phyloP scores from a whole-genome alignment of 2,888 invertebrate species.

The Stegana nigrithorax region DNA sequence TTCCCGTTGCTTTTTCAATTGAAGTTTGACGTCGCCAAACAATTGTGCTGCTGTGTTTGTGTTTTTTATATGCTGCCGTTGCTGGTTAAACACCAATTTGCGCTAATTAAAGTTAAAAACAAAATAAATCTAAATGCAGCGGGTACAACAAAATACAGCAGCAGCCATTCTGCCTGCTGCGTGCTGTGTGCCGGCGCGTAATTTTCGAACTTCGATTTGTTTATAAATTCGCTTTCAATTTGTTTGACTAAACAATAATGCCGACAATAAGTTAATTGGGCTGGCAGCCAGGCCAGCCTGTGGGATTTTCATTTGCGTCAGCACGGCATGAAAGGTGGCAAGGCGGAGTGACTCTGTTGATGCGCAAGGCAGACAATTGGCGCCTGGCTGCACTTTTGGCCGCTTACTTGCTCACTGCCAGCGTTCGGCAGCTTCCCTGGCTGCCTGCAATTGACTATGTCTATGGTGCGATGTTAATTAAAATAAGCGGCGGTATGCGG shows the following conservation, averaged over 20 bases:
- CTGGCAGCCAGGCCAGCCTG: not conserved
- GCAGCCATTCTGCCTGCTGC: no score
- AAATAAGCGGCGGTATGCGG: slow-evolving; percentile 2
- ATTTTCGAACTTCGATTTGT: not conserved
- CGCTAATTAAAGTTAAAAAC: no score
- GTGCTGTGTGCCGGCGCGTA: no score
- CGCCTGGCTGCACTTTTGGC: not conserved
- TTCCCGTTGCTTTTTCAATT: no score
- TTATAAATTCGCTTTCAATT: not conserved
- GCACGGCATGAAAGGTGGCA: not conserved
- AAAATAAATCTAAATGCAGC: no score
- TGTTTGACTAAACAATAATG: slow-evolving; percentile 10
- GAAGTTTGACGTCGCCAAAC: no score
- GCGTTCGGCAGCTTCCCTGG: not conserved
- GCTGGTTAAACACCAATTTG: no score
- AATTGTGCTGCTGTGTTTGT: no score
- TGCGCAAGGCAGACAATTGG: not conserved
- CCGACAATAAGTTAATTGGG: slow-evolving; percentile 1
- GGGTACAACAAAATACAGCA: no score
- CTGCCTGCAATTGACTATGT: not conserved
- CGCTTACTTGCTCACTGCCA: not conserved
- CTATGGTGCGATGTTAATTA: not conserved
- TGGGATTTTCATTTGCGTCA: not conserved
- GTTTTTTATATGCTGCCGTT: no score
- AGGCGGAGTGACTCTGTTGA: not conserved